A percentile compares a stretch with the other conserved stretches of the same genome.
Evolutionary conservation across 2,888 invertebrate genomes (phyloP).

Genomic region (Lomographa bimaculata): DNA sequence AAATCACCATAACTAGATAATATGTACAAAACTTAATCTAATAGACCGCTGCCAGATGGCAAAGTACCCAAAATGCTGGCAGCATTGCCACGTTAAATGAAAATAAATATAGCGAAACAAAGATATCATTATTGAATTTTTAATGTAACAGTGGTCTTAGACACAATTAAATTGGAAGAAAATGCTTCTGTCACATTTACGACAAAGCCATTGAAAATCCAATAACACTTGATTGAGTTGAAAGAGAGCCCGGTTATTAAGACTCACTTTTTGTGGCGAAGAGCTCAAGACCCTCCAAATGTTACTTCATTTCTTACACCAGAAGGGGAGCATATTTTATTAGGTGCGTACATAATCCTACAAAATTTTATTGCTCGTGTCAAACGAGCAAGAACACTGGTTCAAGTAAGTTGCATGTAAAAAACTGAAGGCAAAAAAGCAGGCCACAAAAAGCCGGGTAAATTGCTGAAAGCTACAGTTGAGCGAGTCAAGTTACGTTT

Average conservation of each 20-base stretch:
- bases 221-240: constrained; percentile 18
- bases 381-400: constrained; percentile 32
- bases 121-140: too few relatives aligned
- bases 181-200: too few relatives aligned
- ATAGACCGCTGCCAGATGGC: too few relatives aligned
- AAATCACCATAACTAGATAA: too few relatives aligned
- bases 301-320: constrained; percentile 26
- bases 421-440: constrained; percentile 39
- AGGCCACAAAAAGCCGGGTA: constrained; percentile 42
- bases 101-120: too few relatives aligned
- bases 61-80: too few relatives aligned
- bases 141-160: too few relatives aligned
- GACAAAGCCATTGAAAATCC: constrained; percentile 5
- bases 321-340: constrained; percentile 35
- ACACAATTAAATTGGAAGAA: too few relatives aligned
- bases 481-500: constrained; percentile 22
- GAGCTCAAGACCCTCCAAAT: constrained; percentile 21
- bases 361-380: constrained; percentile 42
- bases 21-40: too few relatives aligned
- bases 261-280: constrained; percentile 23
- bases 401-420: constrained; percentile 26
- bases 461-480: constrained; percentile 40
- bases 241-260: constrained; percentile 20
- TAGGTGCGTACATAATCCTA: constrained; percentile 41
- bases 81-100: too few relatives aligned